Base-by-base conservation (phyloP, 2,797 vertebrate species). In the Ctenosaura bakeri region DNA sequence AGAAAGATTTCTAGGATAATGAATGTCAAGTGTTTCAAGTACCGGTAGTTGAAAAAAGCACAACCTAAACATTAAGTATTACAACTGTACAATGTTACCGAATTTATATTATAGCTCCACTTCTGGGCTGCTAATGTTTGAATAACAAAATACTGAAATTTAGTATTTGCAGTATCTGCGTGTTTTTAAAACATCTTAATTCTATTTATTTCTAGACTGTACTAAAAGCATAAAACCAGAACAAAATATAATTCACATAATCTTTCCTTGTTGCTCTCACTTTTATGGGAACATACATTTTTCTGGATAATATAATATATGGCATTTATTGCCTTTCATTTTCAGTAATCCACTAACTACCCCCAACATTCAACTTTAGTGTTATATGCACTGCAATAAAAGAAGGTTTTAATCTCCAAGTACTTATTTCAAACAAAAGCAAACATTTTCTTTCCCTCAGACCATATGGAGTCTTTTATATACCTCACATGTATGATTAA, bases 271-370 rank as follows among this genome's bases (percentile, higher is more conserved):
- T n/a, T 2, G 0, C 64, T 29, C 1, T n/a, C n/a, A 64, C 26
- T 88, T 79, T 46, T 12, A 13, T 3, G 4, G 13, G 88, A 90
- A 14, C 0, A 3, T 73, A 0, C 18, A 79, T 42, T 91, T 46
- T 0, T 0, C 1, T 0, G 13, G 62, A 93, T 90, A 88, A 38
- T 4, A 87, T 26, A n/a, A 12, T 54, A 54, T 76, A 62, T 6
- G 20, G 82, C 77, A 88, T 64, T 82, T 81, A 46, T 6, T 9
- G 8, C 20, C 80, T 64, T 0, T 54, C 35, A 89, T 64, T 6
- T 7, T 12, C 13, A 93, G 1, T 8, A 94, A 85, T 52, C 50
- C 42, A 77, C 16, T 73, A 77, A 90, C 29, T 89, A 22, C 29
- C 8, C 59, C 73, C 73, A 87, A 71, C 64, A 92, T 0, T 35